These are phyloP conservation scores for Bos javanicus DNA, from an alignment of 2,113 vertebrate genomes.

Conservation along the genomic window DNA sequence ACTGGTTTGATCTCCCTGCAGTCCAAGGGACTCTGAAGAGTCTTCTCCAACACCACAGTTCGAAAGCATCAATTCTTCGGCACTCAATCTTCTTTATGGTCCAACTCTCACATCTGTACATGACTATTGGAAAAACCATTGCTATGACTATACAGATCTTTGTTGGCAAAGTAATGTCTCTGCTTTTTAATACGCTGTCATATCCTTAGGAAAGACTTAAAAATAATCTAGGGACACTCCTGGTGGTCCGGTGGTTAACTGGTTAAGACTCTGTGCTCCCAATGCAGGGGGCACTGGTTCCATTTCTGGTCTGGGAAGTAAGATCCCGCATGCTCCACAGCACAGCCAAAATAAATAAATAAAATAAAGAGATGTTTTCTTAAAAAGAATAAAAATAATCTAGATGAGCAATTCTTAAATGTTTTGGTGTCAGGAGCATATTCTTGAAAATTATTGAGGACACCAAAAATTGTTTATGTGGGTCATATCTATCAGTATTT, in stretches of 20 bases:
- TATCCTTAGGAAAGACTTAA: neutral
- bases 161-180: neutral
- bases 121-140: neutral
- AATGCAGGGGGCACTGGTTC: neutral
- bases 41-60: neutral
- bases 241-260: rapidly evolving
- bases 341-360: neutral
- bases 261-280: neutral
- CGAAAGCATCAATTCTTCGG: neutral
- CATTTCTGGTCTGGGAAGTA: neutral
- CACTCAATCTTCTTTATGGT: neutral
- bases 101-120: neutral
- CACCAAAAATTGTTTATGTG: neutral
- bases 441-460: neutral
- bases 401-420: neutral
- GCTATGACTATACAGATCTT: neutral
- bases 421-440: neutral
- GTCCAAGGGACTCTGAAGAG: neutral
- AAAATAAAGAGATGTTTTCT: neutral
- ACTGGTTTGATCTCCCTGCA: neutral
- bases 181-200: neutral
- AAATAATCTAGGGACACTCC: neutral
- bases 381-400: neutral
- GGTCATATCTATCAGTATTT: neutral
- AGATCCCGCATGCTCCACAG: neutral